Conservation (phyloP, 2,113 vertebrate genomes). For the Holacanthus passer region DNA sequence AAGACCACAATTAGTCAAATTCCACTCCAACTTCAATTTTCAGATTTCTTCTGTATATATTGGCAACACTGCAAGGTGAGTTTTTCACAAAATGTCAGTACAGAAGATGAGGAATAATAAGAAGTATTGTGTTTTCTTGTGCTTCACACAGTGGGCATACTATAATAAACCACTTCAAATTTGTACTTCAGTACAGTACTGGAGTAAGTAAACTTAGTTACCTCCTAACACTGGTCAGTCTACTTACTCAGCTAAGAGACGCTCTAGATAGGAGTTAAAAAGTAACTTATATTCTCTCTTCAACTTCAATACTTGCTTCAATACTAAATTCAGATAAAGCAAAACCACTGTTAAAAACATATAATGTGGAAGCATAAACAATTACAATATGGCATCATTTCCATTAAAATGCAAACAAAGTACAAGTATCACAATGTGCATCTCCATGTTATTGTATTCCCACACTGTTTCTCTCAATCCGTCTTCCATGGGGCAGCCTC, state of each 20-base stretch:
- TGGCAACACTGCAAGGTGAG: not conserved
- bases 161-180: not conserved
- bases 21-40: not conserved
- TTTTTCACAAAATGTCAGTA: not conserved
- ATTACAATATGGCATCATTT: not conserved
- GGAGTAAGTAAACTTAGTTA: not conserved
- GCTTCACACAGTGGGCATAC: not conserved
- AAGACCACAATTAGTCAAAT: not conserved
- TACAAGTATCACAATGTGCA: not conserved
- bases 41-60: not conserved
- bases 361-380: not conserved
- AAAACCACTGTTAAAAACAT: not conserved
- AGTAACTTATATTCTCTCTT: not conserved
- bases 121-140: not conserved
- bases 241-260: not conserved
- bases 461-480: constrained; percentile 30
- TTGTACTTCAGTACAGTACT: not conserved
- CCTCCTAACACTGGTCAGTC: not conserved
- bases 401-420: not conserved
- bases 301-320: not conserved
- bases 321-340: not conserved
- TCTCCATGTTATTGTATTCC: not conserved
- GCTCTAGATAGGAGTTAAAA: not conserved
- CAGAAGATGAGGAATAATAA: not conserved
- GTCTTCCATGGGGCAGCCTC: constrained; percentile 44